These are phyloP conservation scores for Ptilodon capucinus DNA, from an alignment of 2,888 invertebrate species.

Conservation along the genomic window DNA sequence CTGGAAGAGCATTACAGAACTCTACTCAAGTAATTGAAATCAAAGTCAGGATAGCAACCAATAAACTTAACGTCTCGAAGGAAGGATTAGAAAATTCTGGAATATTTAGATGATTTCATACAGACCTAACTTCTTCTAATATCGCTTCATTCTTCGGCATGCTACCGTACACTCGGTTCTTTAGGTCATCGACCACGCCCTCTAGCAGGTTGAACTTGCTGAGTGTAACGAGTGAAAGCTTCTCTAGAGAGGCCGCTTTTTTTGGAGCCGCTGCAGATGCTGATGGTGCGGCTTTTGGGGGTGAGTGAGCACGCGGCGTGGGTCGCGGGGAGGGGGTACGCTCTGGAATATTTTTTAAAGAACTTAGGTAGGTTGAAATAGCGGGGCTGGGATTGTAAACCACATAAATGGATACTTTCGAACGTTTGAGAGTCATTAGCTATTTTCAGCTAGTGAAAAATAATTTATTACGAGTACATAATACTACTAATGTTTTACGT, in stretches of 20 bases:
- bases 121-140: slow-evolving; percentile 68
- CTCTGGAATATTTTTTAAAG: not conserved
- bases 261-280: slow-evolving; percentile 9
- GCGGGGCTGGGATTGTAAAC: not conserved
- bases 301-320: not conserved
- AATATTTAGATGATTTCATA: too few species aligned
- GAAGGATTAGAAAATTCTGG: too few species aligned
- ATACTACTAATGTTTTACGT: too few species aligned
- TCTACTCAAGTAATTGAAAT: too few species aligned
- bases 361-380: not conserved
- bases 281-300: slow-evolving; percentile 5
- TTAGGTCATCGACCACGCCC: slow-evolving; percentile 59
- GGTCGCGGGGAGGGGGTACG: slow-evolving; percentile 6
- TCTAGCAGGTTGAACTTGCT: slow-evolving; percentile 72
- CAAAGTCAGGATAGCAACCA: too few species aligned
- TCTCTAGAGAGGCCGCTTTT: slow-evolving; percentile 39
- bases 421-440: too few species aligned
- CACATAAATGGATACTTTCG: not conserved
- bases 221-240: slow-evolving; percentile 69
- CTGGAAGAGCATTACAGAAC: too few species aligned
- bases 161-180: slow-evolving; percentile 65
- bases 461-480: too few species aligned
- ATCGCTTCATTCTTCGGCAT: slow-evolving; percentile 69
- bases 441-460: too few species aligned
- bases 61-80: too few species aligned